Base-by-base conservation (phyloP, 2,797 vertebrate species). In the Chloroceryle amazona region DNA sequence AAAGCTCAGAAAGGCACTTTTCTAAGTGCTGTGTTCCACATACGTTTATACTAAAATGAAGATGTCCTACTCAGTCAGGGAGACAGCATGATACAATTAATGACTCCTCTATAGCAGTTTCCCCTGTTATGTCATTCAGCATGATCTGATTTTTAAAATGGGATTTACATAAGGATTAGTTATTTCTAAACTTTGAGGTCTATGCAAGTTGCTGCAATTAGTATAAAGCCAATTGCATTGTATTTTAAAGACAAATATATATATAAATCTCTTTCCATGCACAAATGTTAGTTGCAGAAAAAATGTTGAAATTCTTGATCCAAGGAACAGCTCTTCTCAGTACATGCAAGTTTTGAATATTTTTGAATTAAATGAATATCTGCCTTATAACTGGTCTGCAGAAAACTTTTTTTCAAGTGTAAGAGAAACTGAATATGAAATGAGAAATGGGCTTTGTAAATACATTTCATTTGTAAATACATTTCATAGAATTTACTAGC, bases 1-100 rank as follows among this genome's bases (percentile, higher is more conserved):
- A 96, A 90, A 79, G n/a, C 80, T 92, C 47, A 78, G 60, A 93
- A 95, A 90, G 71, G 67, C 90, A 95, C 87, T 97, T 92, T 96
- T 90, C 62, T 76, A 79, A 90, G 29, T 82, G 46, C 65, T 78
- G 23, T 49, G 14, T 73, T 94, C 63, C 78, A 41, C 6, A 1
- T 81, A 44, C 57, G n/a, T 84, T 78, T 86, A 55, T 8, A 6
- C 42, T 58, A 66, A 86, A 94, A 73, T 81, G 42, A 90, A 90
- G 70, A 68, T 92, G 87, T 91, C 70, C 54, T 74, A 62, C 58
- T 84, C 70, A 81, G 70, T 81, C 33, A 89, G 44, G 42, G 51
- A 78, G 23, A 47, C 57, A 71, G 74, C 42, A 33, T 28, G 63
- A 79, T 76, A 47, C 76, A 92, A 82, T 95, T 95, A 87, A 79